Base-by-base conservation (phyloP, 2,113 vertebrate species). In the Poecile atricapillus region DNA sequence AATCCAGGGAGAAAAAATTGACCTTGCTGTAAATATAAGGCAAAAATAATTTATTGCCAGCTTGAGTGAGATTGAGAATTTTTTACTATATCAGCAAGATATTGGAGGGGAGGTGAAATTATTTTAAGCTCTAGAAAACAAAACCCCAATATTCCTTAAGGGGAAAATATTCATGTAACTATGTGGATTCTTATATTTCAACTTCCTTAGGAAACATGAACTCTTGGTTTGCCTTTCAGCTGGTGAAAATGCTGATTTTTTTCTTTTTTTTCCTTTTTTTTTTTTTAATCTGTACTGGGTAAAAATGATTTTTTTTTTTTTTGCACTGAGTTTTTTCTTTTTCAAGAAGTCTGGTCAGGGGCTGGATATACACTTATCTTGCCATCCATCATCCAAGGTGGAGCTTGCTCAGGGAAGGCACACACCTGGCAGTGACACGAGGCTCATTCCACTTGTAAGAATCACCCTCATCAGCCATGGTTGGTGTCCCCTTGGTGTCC, bases 1-100 rank as follows among this genome's bases (percentile, higher is more conserved):
- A 84, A 90, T 64, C 62, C 33, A 33, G 60, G 64, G 62, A 87
- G 60, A 60, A 90, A 88, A 86, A 80, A 75, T 9, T 92, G 83
- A 89, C 94, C 68, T 96, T 90, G 76, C 23, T 81, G 76, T 95
- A 94, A 95, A 95, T 82, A 87, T 5, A 68, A 21, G 75, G 70
- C 52, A 89, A 96, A 92, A 92, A 87, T 43, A 41, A 73, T 89
- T 93, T 95, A 43, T 68, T 82, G 47, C 0, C 0, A 81, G 70
- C n/a, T 83, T 90, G 68, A 87, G 16, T 33, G 84, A 93, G 76
- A 80, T 49, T 73, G 44, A 93, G 25, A 47, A 28, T 17, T 46
- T 65, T 92, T 78, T 93, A 79, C 7, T 64, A 22, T 83, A 90
- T 73, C 69, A 82, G 60, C 28, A 83, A 88, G 25, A 59, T 79